phyloP scores from a whole-genome alignment of 2,797 vertebrate species.

The Lacerta bilineata region DNA sequence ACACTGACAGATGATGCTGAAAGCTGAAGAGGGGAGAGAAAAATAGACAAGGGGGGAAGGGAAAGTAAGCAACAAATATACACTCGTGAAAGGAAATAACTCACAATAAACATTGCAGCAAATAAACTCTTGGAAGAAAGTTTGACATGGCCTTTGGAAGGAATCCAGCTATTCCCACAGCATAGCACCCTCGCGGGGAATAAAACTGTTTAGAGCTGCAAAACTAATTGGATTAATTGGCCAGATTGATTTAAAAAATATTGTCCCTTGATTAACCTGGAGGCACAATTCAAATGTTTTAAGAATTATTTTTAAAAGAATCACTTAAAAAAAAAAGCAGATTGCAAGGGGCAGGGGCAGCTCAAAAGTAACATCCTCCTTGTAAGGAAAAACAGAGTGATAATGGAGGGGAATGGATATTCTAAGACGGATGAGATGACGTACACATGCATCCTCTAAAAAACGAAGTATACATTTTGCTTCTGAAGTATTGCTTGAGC shows the following conservation, averaged over 20 bases:
- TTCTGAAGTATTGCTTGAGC: neutral
- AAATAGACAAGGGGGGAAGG: neutral
- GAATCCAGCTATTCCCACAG: neutral
- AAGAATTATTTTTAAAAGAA: neutral
- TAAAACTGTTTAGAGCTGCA: neutral
- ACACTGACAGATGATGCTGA: slow-evolving; percentile 45
- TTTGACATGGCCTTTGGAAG: slow-evolving; percentile 31
- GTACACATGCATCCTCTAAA: neutral
- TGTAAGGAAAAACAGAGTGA: neutral
- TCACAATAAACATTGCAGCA: slow-evolving; percentile 42
- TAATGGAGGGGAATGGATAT: neutral
- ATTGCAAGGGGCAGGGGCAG: no score
- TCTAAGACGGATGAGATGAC: neutral
- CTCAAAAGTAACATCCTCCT: neutral
- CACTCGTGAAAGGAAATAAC: slow-evolving; percentile 43
- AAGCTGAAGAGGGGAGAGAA: slow-evolving; percentile 7
- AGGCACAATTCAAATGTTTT: neutral
- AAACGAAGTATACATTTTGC: neutral
- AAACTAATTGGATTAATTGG: neutral
- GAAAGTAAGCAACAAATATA: slow-evolving; percentile 12
- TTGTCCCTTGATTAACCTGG: neutral
- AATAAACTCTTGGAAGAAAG: slow-evolving; percentile 50
- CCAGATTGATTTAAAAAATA: neutral
- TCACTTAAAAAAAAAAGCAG: neutral
- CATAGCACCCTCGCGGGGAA: neutral